These are phyloP conservation scores for Trilocha varians DNA, from an alignment of 2,888 invertebrate species.

Conservation along the genomic window DNA sequence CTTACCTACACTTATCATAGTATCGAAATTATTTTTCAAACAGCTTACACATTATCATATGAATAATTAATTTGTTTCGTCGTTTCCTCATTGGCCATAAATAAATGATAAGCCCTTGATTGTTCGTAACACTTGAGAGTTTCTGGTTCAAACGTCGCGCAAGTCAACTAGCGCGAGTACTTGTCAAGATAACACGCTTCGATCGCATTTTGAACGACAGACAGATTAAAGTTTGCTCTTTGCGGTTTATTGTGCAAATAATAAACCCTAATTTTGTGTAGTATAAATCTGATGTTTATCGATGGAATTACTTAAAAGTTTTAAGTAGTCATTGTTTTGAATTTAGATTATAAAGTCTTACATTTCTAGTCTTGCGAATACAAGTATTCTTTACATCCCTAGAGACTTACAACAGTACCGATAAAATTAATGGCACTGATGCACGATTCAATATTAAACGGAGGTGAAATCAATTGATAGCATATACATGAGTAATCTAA, in stretches of 20 bases:
- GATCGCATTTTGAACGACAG: constrained; percentile 25
- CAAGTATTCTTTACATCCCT: neutral
- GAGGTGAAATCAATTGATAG: neutral
- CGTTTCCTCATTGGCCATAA: constrained; percentile 2
- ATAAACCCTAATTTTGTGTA: constrained; percentile 11
- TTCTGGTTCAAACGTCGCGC: constrained; percentile 23
- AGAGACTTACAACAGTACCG: too few relatives aligned
- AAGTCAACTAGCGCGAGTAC: constrained; percentile 25
- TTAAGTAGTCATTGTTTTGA: too few relatives aligned
- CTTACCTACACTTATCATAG: neutral
- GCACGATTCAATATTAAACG: neutral
- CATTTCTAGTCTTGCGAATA: too few relatives aligned
- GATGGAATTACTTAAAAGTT: too few relatives aligned
- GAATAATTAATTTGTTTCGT: neutral
- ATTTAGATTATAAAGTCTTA: too few relatives aligned
- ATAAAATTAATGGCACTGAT: neutral
- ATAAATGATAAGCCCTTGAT: constrained; percentile 14
- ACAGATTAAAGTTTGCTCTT: constrained; percentile 28
- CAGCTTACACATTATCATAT: neutral
- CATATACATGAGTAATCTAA: neutral
- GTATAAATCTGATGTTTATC: too few relatives aligned
- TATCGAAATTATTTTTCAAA: neutral
- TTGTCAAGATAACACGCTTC: constrained; percentile 27
- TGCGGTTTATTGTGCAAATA: constrained; percentile 12
- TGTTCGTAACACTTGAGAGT: constrained; percentile 13